Evolutionary conservation across 2,113 vertebrate genomes (phyloP).

Genomic region (Myiagra hebetior): DNA sequence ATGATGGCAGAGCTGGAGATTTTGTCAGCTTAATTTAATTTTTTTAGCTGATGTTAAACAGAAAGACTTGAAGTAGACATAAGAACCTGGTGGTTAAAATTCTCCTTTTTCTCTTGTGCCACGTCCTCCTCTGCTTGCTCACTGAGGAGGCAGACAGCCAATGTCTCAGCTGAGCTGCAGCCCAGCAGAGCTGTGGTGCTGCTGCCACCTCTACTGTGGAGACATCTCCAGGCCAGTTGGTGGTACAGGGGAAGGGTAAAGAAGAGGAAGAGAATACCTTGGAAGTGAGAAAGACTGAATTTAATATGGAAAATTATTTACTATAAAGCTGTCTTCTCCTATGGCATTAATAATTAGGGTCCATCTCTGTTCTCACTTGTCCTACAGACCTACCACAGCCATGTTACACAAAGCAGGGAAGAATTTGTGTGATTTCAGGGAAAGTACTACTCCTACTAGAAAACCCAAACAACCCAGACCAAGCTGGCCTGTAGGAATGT

Average conservation of each 20-base stretch:
- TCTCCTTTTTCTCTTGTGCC: not conserved
- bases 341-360: not conserved
- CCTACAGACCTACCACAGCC: not conserved
- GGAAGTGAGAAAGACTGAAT: slow-evolving; percentile 74
- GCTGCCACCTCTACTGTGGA: not conserved
- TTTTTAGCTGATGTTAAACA: not conserved
- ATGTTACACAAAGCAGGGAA: not conserved
- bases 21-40: not conserved
- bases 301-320: slow-evolving; percentile 3
- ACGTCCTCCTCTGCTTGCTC: not conserved
- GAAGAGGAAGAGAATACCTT: slow-evolving; percentile 81
- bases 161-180: not conserved
- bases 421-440: too few species aligned
- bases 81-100: not conserved
- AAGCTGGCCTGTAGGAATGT: not conserved
- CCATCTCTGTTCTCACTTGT: not conserved
- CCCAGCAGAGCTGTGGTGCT: not conserved
- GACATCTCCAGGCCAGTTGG: not conserved
- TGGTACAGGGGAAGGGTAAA: slow-evolving; percentile 73
- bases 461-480: not conserved
- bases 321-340: not conserved
- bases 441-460: not conserved
- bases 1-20: not conserved
- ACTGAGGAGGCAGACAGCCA: not conserved
- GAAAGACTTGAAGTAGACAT: not conserved